Evolutionary conservation across 1,140 invertebrate species (phyloP), one percentile per base, ranked within the genome.

Genomic region (Pemphigus obesinymphae): DNA sequence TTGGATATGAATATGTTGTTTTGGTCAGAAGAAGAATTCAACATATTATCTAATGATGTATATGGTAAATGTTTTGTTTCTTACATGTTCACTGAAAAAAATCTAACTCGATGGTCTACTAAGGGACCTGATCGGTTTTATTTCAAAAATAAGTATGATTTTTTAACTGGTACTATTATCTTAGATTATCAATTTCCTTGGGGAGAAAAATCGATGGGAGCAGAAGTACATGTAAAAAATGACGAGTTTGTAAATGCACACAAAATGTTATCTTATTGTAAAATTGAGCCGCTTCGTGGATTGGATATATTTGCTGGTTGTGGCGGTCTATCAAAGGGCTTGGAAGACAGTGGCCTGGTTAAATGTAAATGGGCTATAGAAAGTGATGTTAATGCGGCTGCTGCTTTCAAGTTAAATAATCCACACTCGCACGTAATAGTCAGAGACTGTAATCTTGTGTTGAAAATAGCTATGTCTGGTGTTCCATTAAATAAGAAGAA

Each of bases 281-380:
- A 90, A 43, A 82, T 87, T 0, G 86, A 86, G 78, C 90, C 90
- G 63, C 86, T 96, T 31, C 87, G 88, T 84, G 91, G 90, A 53
- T 87, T 97, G 73, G 95, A 96, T 87, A 92, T 96, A n/a, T 96
- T 97, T 88, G 93, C 95, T 84, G 95, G 95, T 1, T 96, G 95
- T 87, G 95, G 95, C 70, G 95, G 93, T 90, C 85, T 93, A 55
- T 92, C 91, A 0, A 90, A 92, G 84, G 93, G 93, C 3, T 88
- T 96, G 23, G 91, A 94, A 84, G 90, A 91, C 84, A 88, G 92
- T 34, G 92, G 92, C 1, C 86, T 94, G 8, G 89, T 91, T 0
- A 90, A 92, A 72, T 91, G 89, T 73, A 85, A 89, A 68, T 97
- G 95, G 95, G 95, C 95, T 1, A 91, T 96, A 61, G 95, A 97